A percentile compares a stretch with the other conserved stretches of the same genome.
Evolutionary conservation across 1,140 invertebrate species (phyloP).

Genomic region (Drosophila trapezifrons): DNA sequence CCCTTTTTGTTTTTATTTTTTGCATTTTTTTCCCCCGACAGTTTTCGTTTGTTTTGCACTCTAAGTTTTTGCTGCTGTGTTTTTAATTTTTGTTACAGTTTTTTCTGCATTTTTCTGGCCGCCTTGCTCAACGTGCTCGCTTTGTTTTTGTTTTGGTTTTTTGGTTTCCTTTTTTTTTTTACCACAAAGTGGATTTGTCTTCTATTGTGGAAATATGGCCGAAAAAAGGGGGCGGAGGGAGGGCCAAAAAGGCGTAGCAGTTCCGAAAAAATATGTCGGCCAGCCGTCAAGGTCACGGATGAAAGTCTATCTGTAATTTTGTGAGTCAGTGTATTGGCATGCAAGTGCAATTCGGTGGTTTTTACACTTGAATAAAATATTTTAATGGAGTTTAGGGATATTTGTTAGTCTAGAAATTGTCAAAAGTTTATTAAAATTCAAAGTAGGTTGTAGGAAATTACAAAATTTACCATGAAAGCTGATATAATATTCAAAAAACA

Average conservation of each 20-base stretch:
- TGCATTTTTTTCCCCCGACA: slow-evolving; percentile 10
- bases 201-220: slow-evolving; percentile 70
- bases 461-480: too few species aligned
- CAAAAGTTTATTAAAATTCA: background rate
- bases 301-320: slow-evolving; percentile 63
- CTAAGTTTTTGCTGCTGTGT: slow-evolving; percentile 51
- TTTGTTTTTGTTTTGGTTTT: slow-evolving; percentile 43
- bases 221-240: slow-evolving; percentile 14
- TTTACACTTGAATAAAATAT: slow-evolving; percentile 8
- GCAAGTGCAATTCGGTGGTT: slow-evolving; percentile 42
- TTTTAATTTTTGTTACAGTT: slow-evolving; percentile 60
- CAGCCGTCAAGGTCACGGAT: slow-evolving; percentile 79
- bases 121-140: slow-evolving; percentile 68
- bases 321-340: slow-evolving; percentile 42
- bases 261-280: slow-evolving; percentile 54
- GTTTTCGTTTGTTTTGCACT: slow-evolving; percentile 42
- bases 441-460: background rate
- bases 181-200: slow-evolving; percentile 77
- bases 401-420: too few species aligned
- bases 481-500: too few species aligned
- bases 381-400: background rate
- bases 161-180: slow-evolving; percentile 7
- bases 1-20: slow-evolving; percentile 24
- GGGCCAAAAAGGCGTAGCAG: slow-evolving; percentile 11
- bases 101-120: slow-evolving; percentile 43